Conservation (phyloP, 2,113 vertebrate genomes). For the Antechinus stuartii region DNA sequence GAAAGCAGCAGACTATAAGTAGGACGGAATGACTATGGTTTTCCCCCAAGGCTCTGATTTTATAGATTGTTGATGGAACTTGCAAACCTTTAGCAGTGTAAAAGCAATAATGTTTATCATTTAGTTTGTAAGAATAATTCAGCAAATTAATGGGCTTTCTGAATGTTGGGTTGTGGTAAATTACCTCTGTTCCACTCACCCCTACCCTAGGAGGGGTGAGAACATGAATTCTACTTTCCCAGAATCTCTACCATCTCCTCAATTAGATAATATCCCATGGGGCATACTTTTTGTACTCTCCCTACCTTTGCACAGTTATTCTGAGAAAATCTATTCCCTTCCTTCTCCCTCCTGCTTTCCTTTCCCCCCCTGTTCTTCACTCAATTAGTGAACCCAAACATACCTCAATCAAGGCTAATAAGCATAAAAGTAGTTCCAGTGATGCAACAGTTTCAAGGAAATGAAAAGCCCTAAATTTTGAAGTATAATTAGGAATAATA, state of each 20-base stretch:
- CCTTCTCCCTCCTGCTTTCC: neutral
- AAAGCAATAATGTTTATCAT: neutral
- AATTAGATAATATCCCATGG: neutral
- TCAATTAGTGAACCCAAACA: slow-evolving; percentile 1
- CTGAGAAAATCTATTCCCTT: neutral
- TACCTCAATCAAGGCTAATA: neutral
- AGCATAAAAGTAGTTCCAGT: neutral
- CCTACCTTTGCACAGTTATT: neutral
- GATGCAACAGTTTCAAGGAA: neutral
- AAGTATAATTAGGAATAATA: neutral
- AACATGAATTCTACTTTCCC: neutral
- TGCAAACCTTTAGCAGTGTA: neutral
- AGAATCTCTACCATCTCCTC: neutral
- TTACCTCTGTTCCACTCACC: neutral
- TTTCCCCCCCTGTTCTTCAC: neutral
- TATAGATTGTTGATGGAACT: neutral
- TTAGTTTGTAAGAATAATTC: neutral
- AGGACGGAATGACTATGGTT: neutral
- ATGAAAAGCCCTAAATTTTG: neutral
- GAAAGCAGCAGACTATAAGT: neutral
- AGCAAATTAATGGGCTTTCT: neutral
- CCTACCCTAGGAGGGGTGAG: neutral
- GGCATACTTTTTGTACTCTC: neutral
- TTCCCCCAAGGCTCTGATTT: neutral
- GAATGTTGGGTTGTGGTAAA: neutral